Conservation (phyloP, 2,113 vertebrate genomes). For the Anthoscopus minutus region DNA sequence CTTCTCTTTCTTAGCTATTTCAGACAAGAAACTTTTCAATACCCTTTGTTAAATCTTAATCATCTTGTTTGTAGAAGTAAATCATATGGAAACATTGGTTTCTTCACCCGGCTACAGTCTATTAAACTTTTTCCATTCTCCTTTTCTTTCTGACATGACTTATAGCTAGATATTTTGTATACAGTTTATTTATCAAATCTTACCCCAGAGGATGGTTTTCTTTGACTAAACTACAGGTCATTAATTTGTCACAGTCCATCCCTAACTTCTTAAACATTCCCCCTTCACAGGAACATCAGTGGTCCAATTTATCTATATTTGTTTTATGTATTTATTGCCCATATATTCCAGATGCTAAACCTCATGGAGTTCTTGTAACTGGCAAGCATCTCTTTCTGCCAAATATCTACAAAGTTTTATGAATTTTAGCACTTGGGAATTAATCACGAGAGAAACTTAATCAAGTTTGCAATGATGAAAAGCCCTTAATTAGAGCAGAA, state of each 20-base stretch:
- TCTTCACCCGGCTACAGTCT: not conserved
- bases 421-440: not conserved
- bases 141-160: not conserved
- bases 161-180: not conserved
- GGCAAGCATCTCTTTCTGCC: not conserved
- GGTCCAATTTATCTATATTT: not conserved
- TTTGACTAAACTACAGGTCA: not conserved
- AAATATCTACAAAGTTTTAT: not conserved
- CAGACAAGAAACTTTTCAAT: constrained; percentile 12
- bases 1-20: constrained; percentile 5
- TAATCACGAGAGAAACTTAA: not conserved
- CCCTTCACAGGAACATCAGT: not conserved
- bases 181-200: not conserved
- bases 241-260: not conserved
- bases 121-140: not conserved
- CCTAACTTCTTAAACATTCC: not conserved
- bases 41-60: constrained; percentile 32
- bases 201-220: not conserved
- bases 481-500: not conserved
- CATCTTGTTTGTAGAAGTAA: constrained; percentile 26
- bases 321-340: not conserved
- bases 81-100: not conserved
- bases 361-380: not conserved
- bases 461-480: not conserved
- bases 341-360: not conserved